Percentiles rank a stretch among this genome's conserved stretches.
Evolutionary conservation across 2,797 vertebrate genomes (phyloP).

Genomic region (Pangasius krempfi): DNA sequence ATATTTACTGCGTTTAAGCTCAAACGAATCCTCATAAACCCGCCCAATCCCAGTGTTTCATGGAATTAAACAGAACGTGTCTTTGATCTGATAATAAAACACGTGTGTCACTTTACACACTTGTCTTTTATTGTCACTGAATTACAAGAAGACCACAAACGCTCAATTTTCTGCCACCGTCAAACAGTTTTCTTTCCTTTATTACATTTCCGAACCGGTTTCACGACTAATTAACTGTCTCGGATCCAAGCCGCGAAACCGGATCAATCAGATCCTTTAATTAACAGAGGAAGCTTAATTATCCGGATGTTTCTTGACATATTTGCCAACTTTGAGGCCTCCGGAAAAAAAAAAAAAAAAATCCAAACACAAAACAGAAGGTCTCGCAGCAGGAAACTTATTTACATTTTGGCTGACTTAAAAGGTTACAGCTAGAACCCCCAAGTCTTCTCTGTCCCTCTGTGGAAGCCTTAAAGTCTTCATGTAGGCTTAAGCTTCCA

Average conservation of each 20-base stretch:
- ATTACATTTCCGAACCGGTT: neutral
- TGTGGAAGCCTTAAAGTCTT: neutral
- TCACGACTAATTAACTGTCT: conserved; percentile 25
- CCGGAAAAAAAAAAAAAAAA: conserved; percentile 14
- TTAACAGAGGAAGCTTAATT: conserved; percentile 11
- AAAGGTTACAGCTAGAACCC: neutral
- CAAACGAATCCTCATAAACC: conserved; percentile 44
- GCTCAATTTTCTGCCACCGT: conserved; percentile 30
- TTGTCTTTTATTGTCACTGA: conserved; percentile 21
- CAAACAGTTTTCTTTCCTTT: conserved; percentile 8
- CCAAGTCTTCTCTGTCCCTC: neutral
- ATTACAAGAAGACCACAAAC: conserved; percentile 20
- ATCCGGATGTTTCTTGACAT: neutral
- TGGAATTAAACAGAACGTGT: conserved; percentile 27
- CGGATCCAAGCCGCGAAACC: neutral
- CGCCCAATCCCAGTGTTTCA: conserved; percentile 12
- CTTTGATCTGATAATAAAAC: conserved; percentile 52
- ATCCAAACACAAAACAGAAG: conserved; percentile 31
- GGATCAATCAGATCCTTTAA: conserved; percentile 15
- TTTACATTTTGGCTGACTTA: neutral
- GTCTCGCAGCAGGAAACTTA: neutral
- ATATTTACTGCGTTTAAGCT: conserved; percentile 39
- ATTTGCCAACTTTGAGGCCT: too few relatives aligned
- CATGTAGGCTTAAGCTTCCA: neutral
- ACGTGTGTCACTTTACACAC: conserved; percentile 27